Evolutionary conservation across 2,888 invertebrate species (phyloP).

Genomic region (Spatulosminthurus flaviceps): DNA sequence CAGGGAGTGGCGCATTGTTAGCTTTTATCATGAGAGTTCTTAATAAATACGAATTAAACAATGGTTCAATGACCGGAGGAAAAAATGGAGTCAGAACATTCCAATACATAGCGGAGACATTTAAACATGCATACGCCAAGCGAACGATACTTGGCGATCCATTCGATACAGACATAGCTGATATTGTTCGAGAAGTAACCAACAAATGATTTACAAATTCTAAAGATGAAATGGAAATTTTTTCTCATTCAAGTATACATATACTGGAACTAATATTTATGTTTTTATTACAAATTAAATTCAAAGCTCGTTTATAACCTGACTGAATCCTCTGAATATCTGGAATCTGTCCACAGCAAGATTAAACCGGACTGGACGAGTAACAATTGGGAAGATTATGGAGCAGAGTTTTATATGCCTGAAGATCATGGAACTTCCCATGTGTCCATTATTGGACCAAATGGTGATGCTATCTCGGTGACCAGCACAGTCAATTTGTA

Average conservation of each 20-base stretch:
- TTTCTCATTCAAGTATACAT: too few relatives aligned
- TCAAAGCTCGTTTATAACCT: slow-evolving; percentile 75
- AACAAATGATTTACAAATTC: too few relatives aligned
- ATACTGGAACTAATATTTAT: too few relatives aligned
- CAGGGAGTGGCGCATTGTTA: slow-evolving; percentile 68
- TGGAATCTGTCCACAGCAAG: slow-evolving; percentile 68
- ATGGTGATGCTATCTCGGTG: slow-evolving; percentile 90
- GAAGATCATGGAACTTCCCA: slow-evolving; percentile 87
- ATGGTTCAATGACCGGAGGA: background rate
- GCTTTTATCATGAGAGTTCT: slow-evolving; percentile 67
- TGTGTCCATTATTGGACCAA: slow-evolving; percentile 80
- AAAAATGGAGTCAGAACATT: slow-evolving; percentile 66
- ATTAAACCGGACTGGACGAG: slow-evolving; percentile 77
- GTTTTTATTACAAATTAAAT: slow-evolving; percentile 2
- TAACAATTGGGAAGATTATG: slow-evolving; percentile 76
- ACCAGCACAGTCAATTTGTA: slow-evolving; percentile 88
- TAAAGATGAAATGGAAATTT: too few relatives aligned
- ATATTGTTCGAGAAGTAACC: background rate
- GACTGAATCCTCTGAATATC: slow-evolving; percentile 65
- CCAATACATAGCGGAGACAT: slow-evolving; percentile 85
- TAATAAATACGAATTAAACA: slow-evolving; percentile 24
- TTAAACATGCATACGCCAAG: slow-evolving; percentile 90
- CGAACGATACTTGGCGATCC: slow-evolving; percentile 81
- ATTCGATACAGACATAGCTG: slow-evolving; percentile 64
- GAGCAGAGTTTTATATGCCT: slow-evolving; percentile 72